phyloP scores from a whole-genome alignment of 2,797 vertebrate genomes.

The Parambassis ranga region DNA sequence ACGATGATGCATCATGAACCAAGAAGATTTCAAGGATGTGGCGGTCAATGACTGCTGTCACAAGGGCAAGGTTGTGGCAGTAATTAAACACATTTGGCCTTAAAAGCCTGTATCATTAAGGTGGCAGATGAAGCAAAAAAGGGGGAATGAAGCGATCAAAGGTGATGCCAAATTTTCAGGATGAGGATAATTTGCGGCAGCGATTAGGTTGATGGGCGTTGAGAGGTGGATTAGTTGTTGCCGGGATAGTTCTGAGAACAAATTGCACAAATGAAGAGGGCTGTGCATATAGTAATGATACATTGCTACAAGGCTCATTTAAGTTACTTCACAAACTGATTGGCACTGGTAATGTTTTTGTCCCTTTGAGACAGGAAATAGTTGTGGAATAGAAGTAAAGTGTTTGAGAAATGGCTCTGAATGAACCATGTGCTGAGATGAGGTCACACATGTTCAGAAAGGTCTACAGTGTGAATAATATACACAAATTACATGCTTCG shows the following conservation, averaged over 20 bases:
- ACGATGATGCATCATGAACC: slow-evolving; percentile 5
- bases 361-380: slow-evolving; percentile 4
- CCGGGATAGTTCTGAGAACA: slow-evolving; percentile 11
- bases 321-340: slow-evolving; percentile 17
- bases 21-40: slow-evolving; percentile 1
- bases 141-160: slow-evolving; percentile 22
- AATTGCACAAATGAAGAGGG: slow-evolving; percentile 41
- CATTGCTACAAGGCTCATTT: slow-evolving; percentile 36
- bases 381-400: neutral
- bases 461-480: neutral
- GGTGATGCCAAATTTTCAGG: slow-evolving; percentile 30
- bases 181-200: slow-evolving; percentile 26
- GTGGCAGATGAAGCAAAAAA: slow-evolving; percentile 30
- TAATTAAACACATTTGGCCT: slow-evolving; percentile 32
- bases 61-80: slow-evolving; percentile 5
- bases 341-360: slow-evolving; percentile 22
- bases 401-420: neutral
- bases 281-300: slow-evolving; percentile 35
- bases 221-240: slow-evolving; percentile 52
- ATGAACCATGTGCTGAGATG: no score
- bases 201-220: slow-evolving; percentile 11
- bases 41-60: slow-evolving; percentile 9
- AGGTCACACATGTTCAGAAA: neutral
- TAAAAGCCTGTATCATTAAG: slow-evolving; percentile 1
- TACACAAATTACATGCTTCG: slow-evolving; percentile 3